Conservation (phyloP, 2,113 vertebrate genomes). For the Stegastes partitus region DNA sequence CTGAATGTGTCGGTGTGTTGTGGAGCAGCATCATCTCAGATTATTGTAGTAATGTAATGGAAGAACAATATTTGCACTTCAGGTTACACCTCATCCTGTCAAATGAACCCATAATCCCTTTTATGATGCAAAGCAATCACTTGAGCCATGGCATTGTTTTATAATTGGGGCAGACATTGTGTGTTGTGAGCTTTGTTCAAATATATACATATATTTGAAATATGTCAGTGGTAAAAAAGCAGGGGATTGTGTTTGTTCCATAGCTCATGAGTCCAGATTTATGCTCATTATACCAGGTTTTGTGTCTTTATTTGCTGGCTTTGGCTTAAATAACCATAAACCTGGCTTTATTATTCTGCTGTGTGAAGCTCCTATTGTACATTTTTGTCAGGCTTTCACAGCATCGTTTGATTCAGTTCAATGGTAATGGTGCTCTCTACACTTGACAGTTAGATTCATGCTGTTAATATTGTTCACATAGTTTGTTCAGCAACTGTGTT, state of each 20-base stretch:
- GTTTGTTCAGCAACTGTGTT: slow-evolving; percentile 11
- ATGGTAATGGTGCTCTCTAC: not conserved
- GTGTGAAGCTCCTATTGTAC: slow-evolving; percentile 29
- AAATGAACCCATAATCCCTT: slow-evolving; percentile 19
- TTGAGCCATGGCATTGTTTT: slow-evolving; percentile 20
- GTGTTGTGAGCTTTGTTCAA: slow-evolving; percentile 20
- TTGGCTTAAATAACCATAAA: slow-evolving; percentile 28
- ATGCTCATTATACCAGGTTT: slow-evolving; percentile 38
- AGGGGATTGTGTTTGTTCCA: not conserved
- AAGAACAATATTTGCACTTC: slow-evolving; percentile 34
- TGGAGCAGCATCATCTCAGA: slow-evolving; percentile 14
- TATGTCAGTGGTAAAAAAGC: not conserved
- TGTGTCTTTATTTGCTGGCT: slow-evolving; percentile 28
- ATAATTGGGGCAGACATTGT: not conserved
- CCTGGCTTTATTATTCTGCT: slow-evolving; percentile 17
- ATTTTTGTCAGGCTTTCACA: not conserved
- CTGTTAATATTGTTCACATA: slow-evolving; percentile 21
- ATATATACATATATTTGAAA: slow-evolving; percentile 7
- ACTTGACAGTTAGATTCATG: slow-evolving; percentile 1
- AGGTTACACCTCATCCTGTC: slow-evolving; percentile 22
- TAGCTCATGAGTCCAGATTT: slow-evolving; percentile 40
- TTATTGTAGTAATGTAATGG: slow-evolving; percentile 29
- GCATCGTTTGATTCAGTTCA: slow-evolving; percentile 24
- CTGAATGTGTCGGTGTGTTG: slow-evolving; percentile 19
- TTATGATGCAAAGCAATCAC: slow-evolving; percentile 2